Evolutionary conservation across 1,140 invertebrate species (phyloP).

Genomic region (Armadillidium nasatum): DNA sequence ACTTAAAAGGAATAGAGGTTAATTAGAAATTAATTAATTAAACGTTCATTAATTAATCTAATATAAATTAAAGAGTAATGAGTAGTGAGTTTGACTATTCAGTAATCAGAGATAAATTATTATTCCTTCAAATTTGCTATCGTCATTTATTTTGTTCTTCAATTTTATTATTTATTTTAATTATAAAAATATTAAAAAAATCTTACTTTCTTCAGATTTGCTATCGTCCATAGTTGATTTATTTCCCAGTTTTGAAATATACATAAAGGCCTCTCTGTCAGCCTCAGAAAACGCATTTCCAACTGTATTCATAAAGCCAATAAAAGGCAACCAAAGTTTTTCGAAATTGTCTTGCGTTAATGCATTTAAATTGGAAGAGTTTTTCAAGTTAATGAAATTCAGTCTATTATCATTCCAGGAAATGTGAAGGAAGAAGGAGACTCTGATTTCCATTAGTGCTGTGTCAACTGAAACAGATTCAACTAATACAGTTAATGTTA

Average conservation of each 20-base stretch:
- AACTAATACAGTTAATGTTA: slow-evolving; percentile 32
- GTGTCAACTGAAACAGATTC: slow-evolving; percentile 41
- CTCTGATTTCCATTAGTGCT: slow-evolving; percentile 37
- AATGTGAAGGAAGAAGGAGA: slow-evolving; percentile 37
- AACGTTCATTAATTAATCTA: no score
- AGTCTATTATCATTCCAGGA: slow-evolving; percentile 39
- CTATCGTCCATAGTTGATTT: slow-evolving; percentile 33
- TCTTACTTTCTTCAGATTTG: slow-evolving; percentile 36
- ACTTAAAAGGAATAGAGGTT: no score
- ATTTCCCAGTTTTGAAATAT: slow-evolving; percentile 36
- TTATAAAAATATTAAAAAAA: neutral
- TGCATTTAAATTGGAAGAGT: no score
- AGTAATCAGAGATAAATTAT: no score
- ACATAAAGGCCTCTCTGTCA: slow-evolving; percentile 40
- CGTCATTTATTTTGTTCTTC: no score
- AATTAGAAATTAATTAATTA: no score
- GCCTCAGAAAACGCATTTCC: slow-evolving; percentile 39
- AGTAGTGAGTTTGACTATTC: no score
- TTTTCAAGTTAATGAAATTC: slow-evolving; percentile 38
- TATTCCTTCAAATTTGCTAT: no score
- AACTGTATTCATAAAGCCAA: slow-evolving; percentile 42
- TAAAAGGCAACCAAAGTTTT: slow-evolving; percentile 36
- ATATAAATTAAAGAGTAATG: no score
- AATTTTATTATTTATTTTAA: no score
- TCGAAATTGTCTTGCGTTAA: slow-evolving; percentile 38